Base-by-base conservation (phyloP, 64 coral and sea anemone species). In the Pocillopora damicornis region DNA sequence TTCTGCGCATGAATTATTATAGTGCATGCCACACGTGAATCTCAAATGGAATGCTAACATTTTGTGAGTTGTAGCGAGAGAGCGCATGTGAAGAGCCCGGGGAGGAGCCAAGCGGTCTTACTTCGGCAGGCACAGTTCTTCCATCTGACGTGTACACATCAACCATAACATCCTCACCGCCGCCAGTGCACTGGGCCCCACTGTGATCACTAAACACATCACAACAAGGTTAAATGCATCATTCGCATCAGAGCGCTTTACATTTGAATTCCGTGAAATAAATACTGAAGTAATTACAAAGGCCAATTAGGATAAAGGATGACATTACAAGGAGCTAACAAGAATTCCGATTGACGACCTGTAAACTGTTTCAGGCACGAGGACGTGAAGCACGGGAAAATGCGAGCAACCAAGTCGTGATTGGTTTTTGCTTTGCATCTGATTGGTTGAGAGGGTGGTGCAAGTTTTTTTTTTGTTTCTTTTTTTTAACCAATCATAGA, bases 121-220 rank as follows among this genome's bases (percentile, higher is more conserved):
- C 94, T 97, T 97, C 94, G 80, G 94, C 94, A 45, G 94, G 94
- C 16, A 97, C 94, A n/a, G 94, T 97, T 83, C 94, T 79, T 36
- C 94, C 94, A 37, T 97, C 94, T 58, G 94, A 89, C 16, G 94
- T 87, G 83, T 97, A 97, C 81, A 97, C 92, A 68, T 97, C 94
- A 37, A 92, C 94, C 85, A 97, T 34, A 15, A 97, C 94, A 79
- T 97, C 94, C 61, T 97, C 94, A 72, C 97, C 97, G 61, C 97
- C 97, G 7, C 93, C 97, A 63, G 76, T 81, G 76, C 93, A 95
- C 84, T 75, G 97, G 51, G 90, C 82, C 14, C 90, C 93, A 35
- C 92, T 78, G 67, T 99, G 97, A 67, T 99, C 97, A 62, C 97
- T 99, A 67, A 82, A 93, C 22, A 85, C 37, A 85, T 58, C 64